Percentiles rank a stretch among this genome's conserved stretches.
Conservation (phyloP, 2,113 vertebrate species). For the Monarcha castaneiventris region DNA sequence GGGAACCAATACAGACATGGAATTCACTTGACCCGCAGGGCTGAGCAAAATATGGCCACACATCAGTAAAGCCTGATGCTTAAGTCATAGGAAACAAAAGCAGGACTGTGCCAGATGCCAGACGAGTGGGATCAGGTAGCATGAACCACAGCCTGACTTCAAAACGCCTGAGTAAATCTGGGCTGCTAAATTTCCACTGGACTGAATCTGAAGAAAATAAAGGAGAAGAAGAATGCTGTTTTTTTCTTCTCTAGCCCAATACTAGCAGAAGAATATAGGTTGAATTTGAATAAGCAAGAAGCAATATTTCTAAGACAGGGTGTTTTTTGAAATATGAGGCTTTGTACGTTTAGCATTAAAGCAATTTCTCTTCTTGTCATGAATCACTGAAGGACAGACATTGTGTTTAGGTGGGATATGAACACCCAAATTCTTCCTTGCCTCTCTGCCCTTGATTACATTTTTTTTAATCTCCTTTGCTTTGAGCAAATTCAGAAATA, state of each 20-base stretch:
- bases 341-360: neutral
- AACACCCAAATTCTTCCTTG: neutral
- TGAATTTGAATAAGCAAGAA: constrained; percentile 3
- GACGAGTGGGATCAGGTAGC: constrained; percentile 66
- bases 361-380: neutral
- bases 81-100: constrained; percentile 65
- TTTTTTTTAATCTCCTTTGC: neutral
- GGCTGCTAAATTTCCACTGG: constrained; percentile 32
- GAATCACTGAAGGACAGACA: neutral
- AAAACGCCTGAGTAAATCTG: constrained; percentile 44
- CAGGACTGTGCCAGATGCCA: constrained; percentile 63
- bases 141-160: constrained; percentile 47
- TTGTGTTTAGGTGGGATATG: neutral
- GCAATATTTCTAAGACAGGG: neutral
- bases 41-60: constrained; percentile 59
- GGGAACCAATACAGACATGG: constrained; percentile 54
- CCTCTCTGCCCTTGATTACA: neutral
- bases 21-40: constrained; percentile 65
- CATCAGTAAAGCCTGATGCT: constrained; percentile 60
- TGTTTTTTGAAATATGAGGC: neutral
- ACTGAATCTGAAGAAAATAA: constrained; percentile 21
- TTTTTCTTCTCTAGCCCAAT: neutral
- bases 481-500: neutral
- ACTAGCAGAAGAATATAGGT: neutral
- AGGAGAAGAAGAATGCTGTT: neutral